These are phyloP conservation scores for Erebia ligea DNA, from an alignment of 2,888 invertebrate species.

Conservation along the genomic window DNA sequence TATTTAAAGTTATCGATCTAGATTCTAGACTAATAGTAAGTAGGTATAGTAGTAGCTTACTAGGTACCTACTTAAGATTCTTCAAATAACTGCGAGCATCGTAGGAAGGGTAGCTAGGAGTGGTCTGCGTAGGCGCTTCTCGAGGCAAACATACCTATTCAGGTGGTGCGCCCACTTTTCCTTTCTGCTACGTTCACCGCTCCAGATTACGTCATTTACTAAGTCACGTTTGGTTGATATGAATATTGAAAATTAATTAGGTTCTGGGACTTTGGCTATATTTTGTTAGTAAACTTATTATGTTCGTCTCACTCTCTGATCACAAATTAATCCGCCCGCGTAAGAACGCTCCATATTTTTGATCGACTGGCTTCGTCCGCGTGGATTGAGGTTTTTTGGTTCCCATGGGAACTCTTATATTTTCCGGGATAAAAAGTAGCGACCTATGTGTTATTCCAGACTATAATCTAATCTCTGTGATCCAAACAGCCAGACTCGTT, in stretches of 20 bases:
- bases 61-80: slow-evolving; percentile 22
- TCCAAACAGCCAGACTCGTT: too few species aligned
- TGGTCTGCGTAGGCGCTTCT: slow-evolving; percentile 64
- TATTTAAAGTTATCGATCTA: background rate
- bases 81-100: slow-evolving; percentile 24
- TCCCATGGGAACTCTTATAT: too few species aligned
- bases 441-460: too few species aligned
- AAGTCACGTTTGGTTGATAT: slow-evolving; percentile 20
- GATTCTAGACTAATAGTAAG: background rate
- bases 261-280: background rate
- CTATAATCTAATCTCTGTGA: too few species aligned
- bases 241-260: too few species aligned
- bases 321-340: too few species aligned
- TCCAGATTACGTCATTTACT: slow-evolving; percentile 77
- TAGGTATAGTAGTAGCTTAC: background rate
- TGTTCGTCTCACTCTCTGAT: too few species aligned
- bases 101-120: slow-evolving; percentile 46
- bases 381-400: too few species aligned
- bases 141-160: slow-evolving; percentile 62
- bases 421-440: too few species aligned
- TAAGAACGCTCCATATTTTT: too few species aligned
- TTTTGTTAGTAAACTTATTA: too few species aligned
- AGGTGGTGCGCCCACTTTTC: slow-evolving; percentile 78
- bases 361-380: too few species aligned
- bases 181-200: slow-evolving; percentile 76